Conservation (phyloP, 1,140 invertebrate genomes). For the Ptiloglossa arizonensis region DNA sequence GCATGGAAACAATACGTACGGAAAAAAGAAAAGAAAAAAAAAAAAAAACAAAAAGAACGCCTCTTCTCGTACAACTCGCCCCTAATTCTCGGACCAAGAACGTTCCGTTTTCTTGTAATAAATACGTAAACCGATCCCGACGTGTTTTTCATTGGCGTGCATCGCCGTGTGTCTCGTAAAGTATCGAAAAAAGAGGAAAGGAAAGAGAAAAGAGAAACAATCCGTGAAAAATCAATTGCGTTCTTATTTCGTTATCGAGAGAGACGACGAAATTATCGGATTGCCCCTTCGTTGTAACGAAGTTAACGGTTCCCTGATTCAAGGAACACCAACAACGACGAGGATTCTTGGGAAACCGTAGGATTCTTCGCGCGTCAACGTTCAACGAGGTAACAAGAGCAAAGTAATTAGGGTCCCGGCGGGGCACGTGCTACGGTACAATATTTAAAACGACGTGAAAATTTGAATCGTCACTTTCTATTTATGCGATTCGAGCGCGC, state of each 20-base stretch:
- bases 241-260: background rate
- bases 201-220: too few species aligned
- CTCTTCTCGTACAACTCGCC: conserved; percentile 16
- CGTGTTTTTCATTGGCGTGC: background rate
- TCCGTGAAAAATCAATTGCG: too few species aligned
- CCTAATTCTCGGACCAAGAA: conserved; percentile 44
- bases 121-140: conserved; percentile 32
- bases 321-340: background rate
- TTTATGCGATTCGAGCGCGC: background rate
- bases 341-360: background rate
- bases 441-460: background rate
- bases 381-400: background rate
- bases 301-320: background rate
- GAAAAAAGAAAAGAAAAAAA: too few species aligned
- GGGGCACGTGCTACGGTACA: background rate
- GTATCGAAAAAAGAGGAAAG: too few species aligned
- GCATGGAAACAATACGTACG: background rate
- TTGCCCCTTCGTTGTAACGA: too few species aligned
- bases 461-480: background rate
- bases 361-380: background rate
- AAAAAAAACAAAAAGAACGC: too few species aligned
- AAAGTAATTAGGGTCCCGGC: background rate
- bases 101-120: conserved; percentile 50
- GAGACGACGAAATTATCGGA: background rate
- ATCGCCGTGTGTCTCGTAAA: background rate